A percentile compares a stretch with the other conserved stretches of the same genome.
These are phyloP conservation scores for Clavelina lepadiformis DNA, from an alignment of 23 tunicate species.

Conservation along the genomic window DNA sequence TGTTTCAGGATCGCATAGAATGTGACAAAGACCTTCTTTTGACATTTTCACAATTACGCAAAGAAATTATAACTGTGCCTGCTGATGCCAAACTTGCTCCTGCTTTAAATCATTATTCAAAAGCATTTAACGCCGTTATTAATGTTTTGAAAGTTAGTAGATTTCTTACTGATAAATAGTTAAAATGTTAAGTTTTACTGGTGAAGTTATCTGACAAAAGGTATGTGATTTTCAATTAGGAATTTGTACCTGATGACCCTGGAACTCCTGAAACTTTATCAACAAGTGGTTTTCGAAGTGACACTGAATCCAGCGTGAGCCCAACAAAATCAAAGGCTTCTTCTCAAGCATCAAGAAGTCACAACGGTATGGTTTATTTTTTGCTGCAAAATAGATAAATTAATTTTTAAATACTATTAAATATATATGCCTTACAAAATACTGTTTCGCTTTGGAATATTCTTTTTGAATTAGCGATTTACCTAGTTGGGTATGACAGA, in stretches of 20 bases:
- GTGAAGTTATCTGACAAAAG: background rate
- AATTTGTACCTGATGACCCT: slow-evolving; percentile 65
- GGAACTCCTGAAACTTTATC: slow-evolving; percentile 65
- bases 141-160: slow-evolving; percentile 54
- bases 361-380: slow-evolving; percentile 32
- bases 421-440: too few species aligned
- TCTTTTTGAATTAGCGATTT: too few species aligned
- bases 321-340: slow-evolving; percentile 25
- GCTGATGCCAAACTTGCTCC: slow-evolving; percentile 70
- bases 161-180: too few species aligned
- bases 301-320: slow-evolving; percentile 39
- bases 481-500: too few species aligned
- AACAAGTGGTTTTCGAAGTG: slow-evolving; percentile 46
- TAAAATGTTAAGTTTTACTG: background rate
- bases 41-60: slow-evolving; percentile 82
- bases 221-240: slow-evolving; percentile 32
- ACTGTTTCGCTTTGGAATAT: too few species aligned
- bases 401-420: too few species aligned
- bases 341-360: slow-evolving; percentile 26
- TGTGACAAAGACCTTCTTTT: slow-evolving; percentile 75
- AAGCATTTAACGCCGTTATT: slow-evolving; percentile 65
- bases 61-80: slow-evolving; percentile 72
- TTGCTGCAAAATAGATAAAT: too few species aligned
- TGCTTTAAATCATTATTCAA: slow-evolving; percentile 45
- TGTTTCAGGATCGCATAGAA: slow-evolving; percentile 75